Percentiles rank a stretch among this genome's conserved stretches.
Conservation (phyloP, 2,113 vertebrate species). For the Indri indri region DNA sequence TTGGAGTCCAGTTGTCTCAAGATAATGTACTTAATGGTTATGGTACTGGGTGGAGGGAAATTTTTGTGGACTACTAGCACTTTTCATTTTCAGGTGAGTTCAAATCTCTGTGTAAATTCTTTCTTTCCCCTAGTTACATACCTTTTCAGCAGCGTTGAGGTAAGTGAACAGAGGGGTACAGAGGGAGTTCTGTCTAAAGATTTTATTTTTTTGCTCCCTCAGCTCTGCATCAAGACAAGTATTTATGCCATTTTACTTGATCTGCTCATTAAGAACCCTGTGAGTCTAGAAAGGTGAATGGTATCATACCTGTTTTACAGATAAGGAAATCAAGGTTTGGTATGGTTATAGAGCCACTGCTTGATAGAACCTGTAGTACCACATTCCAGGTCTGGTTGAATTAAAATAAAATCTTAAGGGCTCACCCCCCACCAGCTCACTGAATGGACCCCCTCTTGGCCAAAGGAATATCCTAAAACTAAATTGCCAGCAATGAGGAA, state of each 20-base stretch:
- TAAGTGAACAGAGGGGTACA: background rate
- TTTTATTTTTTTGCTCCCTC: background rate
- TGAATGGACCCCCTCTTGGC: too few species aligned
- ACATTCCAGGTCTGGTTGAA: background rate
- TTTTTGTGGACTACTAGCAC: background rate
- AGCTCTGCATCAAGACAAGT: background rate
- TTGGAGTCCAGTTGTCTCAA: background rate
- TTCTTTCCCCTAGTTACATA: background rate
- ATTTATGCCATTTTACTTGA: constrained; percentile 24
- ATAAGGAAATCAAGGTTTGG: constrained; percentile 37
- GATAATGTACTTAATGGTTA: background rate
- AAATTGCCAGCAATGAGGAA: too few species aligned
- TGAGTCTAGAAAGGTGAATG: background rate
- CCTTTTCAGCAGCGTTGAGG: background rate
- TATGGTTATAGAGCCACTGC: background rate
- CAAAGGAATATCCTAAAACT: too few species aligned
- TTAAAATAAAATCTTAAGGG: too few species aligned
- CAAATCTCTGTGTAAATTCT: background rate
- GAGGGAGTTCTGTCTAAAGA: background rate
- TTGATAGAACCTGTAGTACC: background rate
- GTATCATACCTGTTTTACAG: background rate
- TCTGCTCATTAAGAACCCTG: background rate
- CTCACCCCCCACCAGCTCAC: too few species aligned
- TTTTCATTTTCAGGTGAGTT: background rate
- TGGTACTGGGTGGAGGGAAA: background rate